Conservation (phyloP, 1,140 invertebrate genomes). For the Drosophila kanapiae region DNA sequence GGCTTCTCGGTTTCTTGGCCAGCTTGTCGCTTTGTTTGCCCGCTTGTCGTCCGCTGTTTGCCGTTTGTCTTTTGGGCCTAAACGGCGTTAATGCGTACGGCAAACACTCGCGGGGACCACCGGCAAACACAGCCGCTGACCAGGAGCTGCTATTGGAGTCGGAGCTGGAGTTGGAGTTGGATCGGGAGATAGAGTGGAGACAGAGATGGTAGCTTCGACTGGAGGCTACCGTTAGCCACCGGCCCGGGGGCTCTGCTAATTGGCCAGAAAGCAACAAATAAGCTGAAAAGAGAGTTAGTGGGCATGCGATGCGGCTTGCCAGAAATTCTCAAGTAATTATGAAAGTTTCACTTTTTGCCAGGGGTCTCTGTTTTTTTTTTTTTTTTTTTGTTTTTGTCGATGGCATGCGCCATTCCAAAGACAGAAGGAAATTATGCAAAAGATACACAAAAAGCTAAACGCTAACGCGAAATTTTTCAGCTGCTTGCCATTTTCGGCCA, state of each 20-base stretch:
- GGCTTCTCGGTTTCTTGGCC: constrained; percentile 22
- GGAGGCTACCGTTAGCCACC: constrained; percentile 64
- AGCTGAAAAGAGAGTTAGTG: constrained; percentile 41
- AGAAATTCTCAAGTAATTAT: constrained; percentile 74
- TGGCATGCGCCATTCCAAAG: constrained; percentile 60
- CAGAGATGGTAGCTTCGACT: constrained; percentile 43
- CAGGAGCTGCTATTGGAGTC: constrained; percentile 27
- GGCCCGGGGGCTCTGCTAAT: constrained; percentile 64
- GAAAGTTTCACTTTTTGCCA: constrained; percentile 75
- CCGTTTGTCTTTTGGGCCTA: constrained; percentile 61
- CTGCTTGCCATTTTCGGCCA: constrained; percentile 68
- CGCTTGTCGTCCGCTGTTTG: constrained; percentile 35
- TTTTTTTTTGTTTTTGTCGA: constrained; percentile 4
- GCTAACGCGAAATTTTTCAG: constrained; percentile 64
- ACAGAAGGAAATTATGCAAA: constrained; percentile 70
- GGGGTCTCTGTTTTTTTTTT: constrained; percentile 9
- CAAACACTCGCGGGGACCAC: constrained; percentile 66
- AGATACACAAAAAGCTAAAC: constrained; percentile 46
- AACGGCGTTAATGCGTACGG: constrained; percentile 65
- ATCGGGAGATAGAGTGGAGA: constrained; percentile 10
- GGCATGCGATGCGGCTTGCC: constrained; percentile 46
- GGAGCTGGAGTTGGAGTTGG: constrained; percentile 9
- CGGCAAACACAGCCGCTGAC: constrained; percentile 22
- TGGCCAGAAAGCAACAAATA: constrained; percentile 70
- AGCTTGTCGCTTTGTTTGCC: constrained; percentile 50